Evolutionary conservation across 92 coral and sea anemone species (phyloP).

Genomic region (Paramuricea clavata): DNA sequence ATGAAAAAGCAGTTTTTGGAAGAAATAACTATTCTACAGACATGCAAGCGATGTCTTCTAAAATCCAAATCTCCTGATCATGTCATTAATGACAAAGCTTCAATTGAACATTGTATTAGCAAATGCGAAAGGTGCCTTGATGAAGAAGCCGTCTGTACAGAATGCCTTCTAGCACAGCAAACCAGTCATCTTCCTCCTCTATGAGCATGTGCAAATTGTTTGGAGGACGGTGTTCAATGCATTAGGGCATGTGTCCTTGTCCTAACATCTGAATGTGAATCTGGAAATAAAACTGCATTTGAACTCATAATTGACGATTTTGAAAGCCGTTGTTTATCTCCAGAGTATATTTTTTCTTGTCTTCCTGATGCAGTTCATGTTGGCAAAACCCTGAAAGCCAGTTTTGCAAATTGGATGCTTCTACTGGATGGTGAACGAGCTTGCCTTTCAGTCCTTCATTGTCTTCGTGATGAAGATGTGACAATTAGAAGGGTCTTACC

Average conservation of each 20-base stretch:
- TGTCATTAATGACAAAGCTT: constrained; percentile 6
- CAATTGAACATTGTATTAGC: constrained; percentile 27
- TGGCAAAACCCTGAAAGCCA: constrained; percentile 52
- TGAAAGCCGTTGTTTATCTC: constrained; percentile 12
- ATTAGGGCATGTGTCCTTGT: constrained; percentile 51
- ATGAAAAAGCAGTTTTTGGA: constrained; percentile 63
- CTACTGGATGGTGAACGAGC: constrained; percentile 58
- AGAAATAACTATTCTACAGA: constrained; percentile 35
- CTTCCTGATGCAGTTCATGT: constrained; percentile 65
- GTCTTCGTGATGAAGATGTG: constrained; percentile 43
- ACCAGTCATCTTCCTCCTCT: constrained; percentile 38
- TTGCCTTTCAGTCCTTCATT: constrained; percentile 53
- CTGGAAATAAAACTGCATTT: constrained; percentile 66
- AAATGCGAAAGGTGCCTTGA: constrained; percentile 33
- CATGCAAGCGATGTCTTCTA: constrained; percentile 50
- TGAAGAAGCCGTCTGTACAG: constrained; percentile 30
- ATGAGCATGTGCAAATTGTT: constrained; percentile 26
- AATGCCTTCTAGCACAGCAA: not conserved
- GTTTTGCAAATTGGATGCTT: constrained; percentile 68
- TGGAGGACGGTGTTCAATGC: constrained; percentile 17
- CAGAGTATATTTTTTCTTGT: constrained; percentile 42
- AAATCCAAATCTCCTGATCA: constrained; percentile 5
- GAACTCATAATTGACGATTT: constrained; percentile 20
- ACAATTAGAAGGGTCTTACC: constrained; percentile 43
- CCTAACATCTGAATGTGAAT: constrained; percentile 54